Percentiles rank a stretch among this genome's conserved stretches.
Conservation (phyloP, 2,888 invertebrate species). For the Protophormia terraenovae region DNA sequence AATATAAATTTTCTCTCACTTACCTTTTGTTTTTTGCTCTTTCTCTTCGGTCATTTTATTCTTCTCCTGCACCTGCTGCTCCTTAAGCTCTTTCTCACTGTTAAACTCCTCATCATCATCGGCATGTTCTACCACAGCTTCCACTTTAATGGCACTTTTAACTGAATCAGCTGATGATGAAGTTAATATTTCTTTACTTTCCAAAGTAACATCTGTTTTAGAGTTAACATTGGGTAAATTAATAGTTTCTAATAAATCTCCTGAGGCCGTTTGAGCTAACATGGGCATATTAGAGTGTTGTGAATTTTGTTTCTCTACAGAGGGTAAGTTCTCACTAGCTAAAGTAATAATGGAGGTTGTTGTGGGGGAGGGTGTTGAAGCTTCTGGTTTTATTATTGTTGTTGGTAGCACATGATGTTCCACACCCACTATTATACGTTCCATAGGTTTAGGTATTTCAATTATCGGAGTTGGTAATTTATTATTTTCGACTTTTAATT, state of each 20-base stretch:
- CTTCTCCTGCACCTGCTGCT: constrained; percentile 8
- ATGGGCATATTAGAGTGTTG: constrained; percentile 50
- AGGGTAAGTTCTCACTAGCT: constrained; percentile 75
- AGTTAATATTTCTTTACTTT: constrained; percentile 70
- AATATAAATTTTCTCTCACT: constrained; percentile 41
- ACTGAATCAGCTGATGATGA: constrained; percentile 77
- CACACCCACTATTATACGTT: constrained; percentile 80
- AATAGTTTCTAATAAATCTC: constrained; percentile 74
- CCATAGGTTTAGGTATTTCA: constrained; percentile 75
- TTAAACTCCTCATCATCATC: constrained; percentile 49
- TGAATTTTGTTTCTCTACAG: constrained; percentile 54
- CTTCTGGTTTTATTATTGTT: background rate
- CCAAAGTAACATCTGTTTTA: background rate
- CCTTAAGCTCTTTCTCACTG: too few species aligned
- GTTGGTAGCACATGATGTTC: constrained; percentile 71
- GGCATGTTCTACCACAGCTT: constrained; percentile 18
- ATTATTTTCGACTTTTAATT: constrained; percentile 26
- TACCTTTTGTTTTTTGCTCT: constrained; percentile 67
- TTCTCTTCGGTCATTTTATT: constrained; percentile 12
- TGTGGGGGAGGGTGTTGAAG: constrained; percentile 16
- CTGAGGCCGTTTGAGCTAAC: constrained; percentile 64
- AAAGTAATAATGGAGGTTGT: constrained; percentile 69
- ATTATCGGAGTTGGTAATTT: constrained; percentile 55
- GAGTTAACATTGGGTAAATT: constrained; percentile 73
- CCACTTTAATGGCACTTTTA: constrained; percentile 73